Percentiles rank a stretch among this genome's conserved stretches.
Evolutionary conservation across 2,113 vertebrate species (phyloP).

Genomic region (Seriola rivoliana): DNA sequence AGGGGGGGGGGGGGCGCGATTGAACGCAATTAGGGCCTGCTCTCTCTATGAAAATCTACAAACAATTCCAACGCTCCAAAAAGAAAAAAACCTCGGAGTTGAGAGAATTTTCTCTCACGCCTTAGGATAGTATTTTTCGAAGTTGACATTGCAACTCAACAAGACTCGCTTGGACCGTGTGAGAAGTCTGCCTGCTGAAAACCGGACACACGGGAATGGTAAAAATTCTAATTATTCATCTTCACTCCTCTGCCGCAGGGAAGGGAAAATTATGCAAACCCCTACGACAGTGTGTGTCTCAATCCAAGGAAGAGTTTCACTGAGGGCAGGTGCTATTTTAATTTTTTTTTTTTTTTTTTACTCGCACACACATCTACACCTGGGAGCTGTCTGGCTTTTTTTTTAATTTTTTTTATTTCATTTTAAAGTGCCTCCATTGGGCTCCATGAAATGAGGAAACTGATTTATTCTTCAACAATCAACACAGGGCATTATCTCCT

Average conservation of each 20-base stretch:
- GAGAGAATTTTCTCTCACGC: background rate
- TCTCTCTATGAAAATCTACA: conserved; percentile 58
- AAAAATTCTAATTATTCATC: conserved; percentile 32
- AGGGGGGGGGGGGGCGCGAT: conserved; percentile 66
- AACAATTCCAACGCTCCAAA: conserved; percentile 30
- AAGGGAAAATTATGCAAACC: conserved; percentile 21
- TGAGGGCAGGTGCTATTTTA: background rate
- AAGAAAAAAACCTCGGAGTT: conserved; percentile 9
- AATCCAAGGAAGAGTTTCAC: conserved; percentile 23
- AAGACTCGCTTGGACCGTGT: background rate
- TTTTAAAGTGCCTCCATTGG: conserved; percentile 1
- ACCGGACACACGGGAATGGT: background rate
- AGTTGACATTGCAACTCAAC: conserved; percentile 16
- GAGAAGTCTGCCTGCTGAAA: conserved; percentile 4
- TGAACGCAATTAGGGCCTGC: conserved; percentile 80
- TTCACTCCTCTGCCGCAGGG: conserved; percentile 15
- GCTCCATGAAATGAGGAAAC: conserved; percentile 24
- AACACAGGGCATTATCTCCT: background rate
- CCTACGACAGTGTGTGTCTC: conserved; percentile 11
- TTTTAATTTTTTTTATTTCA: conserved; percentile 24
- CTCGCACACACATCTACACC: background rate
- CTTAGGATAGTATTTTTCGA: background rate
- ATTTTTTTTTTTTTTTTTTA: background rate
- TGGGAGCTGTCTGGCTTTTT: conserved; percentile 1
- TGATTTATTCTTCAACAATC: conserved; percentile 26